Evolutionary conservation across 2,797 vertebrate species (phyloP).

Genomic region (Acanthurus leucopareius): DNA sequence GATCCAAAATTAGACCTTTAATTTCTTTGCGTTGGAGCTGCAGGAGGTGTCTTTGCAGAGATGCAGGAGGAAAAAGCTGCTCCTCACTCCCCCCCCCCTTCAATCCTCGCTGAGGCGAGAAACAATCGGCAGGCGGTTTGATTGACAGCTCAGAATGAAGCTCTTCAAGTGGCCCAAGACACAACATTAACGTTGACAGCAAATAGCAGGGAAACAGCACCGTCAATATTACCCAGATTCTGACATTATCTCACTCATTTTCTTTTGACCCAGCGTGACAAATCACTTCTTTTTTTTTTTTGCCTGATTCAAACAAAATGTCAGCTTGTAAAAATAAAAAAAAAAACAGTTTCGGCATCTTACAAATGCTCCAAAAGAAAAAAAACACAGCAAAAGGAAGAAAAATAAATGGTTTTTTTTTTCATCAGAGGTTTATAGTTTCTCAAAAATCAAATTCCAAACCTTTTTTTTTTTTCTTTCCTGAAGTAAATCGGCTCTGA

Average conservation of each 20-base stretch:
- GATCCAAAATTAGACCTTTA: constrained; percentile 65
- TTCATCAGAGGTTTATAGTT: constrained; percentile 1
- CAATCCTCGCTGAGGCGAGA: constrained; percentile 34
- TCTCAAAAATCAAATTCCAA: neutral
- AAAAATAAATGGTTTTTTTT: neutral
- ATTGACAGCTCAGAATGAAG: constrained; percentile 59
- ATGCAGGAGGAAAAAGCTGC: constrained; percentile 12
- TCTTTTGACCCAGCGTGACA: constrained; percentile 12
- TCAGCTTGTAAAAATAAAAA: constrained; percentile 18
- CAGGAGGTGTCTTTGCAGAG: constrained; percentile 45
- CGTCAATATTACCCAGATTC: constrained; percentile 15
- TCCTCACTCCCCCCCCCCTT: neutral
- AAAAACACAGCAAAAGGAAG: neutral
- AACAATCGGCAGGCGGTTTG: constrained; percentile 34
- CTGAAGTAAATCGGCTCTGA: constrained; percentile 19
- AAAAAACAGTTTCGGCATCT: neutral
- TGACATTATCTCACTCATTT: constrained; percentile 28
- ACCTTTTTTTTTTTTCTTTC: neutral
- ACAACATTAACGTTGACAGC: constrained; percentile 3
- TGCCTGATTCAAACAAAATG: constrained; percentile 36
- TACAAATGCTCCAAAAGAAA: neutral
- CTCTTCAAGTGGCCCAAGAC: constrained; percentile 25
- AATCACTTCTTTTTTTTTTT: constrained; percentile 28
- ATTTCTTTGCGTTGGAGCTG: constrained; percentile 48
- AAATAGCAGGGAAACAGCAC: constrained; percentile 32